phyloP scores from a whole-genome alignment of 2,113 vertebrate species.

The Poeciliopsis occidentalis region DNA sequence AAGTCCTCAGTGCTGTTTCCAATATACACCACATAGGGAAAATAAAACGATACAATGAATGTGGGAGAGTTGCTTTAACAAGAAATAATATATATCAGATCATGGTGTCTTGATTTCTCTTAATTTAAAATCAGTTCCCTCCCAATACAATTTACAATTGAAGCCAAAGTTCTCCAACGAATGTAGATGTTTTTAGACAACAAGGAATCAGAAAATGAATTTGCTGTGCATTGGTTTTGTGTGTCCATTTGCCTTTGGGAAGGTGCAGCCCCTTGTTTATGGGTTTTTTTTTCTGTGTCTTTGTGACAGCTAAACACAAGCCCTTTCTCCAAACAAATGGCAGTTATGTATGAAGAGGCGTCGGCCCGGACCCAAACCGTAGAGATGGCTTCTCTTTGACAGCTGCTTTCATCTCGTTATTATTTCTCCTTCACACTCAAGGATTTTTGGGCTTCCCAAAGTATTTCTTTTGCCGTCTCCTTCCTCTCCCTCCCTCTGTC shows the following conservation, averaged over 20 bases:
- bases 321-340: conserved; percentile 59
- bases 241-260: conserved; percentile 36
- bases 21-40: too few relatives aligned
- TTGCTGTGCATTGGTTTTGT: conserved; percentile 16
- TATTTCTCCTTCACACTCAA: conserved; percentile 70
- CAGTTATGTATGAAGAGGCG: conserved; percentile 34
- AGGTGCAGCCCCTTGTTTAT: conserved; percentile 49
- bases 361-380: conserved; percentile 39
- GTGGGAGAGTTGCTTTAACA: too few relatives aligned
- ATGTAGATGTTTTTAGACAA: too few relatives aligned
- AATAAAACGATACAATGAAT: too few relatives aligned
- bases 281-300: conserved; percentile 38
- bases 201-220: conserved; percentile 21
- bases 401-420: conserved; percentile 75
- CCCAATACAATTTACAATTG: too few relatives aligned
- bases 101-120: too few relatives aligned
- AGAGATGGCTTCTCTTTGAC: conserved; percentile 64
- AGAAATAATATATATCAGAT: too few relatives aligned
- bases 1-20: too few relatives aligned
- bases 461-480: conserved; percentile 51
- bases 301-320: conserved; percentile 62
- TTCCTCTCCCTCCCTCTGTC: conserved; percentile 43
- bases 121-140: too few relatives aligned
- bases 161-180: too few relatives aligned
- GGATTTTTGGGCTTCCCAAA: conserved; percentile 65